phyloP scores from a whole-genome alignment of 2,888 invertebrate species.

The Epiblema foenella region DNA sequence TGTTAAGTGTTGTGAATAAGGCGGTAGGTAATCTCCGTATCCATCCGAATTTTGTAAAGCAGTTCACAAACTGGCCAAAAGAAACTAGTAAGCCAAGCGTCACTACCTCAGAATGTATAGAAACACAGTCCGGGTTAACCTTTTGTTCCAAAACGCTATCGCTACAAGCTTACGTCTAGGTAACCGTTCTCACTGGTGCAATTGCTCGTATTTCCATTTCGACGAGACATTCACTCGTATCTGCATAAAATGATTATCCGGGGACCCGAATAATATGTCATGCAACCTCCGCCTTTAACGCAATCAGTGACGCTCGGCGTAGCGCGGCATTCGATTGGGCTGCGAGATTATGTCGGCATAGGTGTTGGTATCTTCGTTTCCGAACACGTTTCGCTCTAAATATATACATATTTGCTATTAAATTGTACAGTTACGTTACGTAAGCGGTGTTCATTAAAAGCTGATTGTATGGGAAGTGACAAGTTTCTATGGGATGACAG shows the following conservation, averaged over 20 bases:
- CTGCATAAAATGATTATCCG: slow-evolving; percentile 42
- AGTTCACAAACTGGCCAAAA: no score
- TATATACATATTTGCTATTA: background rate
- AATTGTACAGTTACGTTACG: background rate
- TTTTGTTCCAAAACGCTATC: no score
- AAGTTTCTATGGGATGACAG: no score
- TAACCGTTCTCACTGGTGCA: background rate
- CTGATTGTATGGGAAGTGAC: no score
- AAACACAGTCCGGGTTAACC: no score
- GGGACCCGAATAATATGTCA: slow-evolving; percentile 23
- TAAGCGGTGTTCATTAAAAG: no score
- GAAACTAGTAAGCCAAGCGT: no score
- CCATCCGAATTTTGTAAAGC: no score
- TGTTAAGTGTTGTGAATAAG: no score
- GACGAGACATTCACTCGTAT: slow-evolving; percentile 20
- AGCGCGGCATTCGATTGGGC: slow-evolving; percentile 37
- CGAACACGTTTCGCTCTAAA: slow-evolving; percentile 10
- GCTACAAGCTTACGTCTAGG: no score
- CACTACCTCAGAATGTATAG: no score
- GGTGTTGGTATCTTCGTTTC: slow-evolving; percentile 21
- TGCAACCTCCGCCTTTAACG: slow-evolving; percentile 30
- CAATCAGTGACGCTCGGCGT: slow-evolving; percentile 34
- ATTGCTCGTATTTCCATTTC: slow-evolving; percentile 19
- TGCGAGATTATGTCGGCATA: slow-evolving; percentile 32
- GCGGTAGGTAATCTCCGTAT: no score